These are phyloP conservation scores for Athalia cordata DNA, from an alignment of 2,888 invertebrate species.

Conservation along the genomic window DNA sequence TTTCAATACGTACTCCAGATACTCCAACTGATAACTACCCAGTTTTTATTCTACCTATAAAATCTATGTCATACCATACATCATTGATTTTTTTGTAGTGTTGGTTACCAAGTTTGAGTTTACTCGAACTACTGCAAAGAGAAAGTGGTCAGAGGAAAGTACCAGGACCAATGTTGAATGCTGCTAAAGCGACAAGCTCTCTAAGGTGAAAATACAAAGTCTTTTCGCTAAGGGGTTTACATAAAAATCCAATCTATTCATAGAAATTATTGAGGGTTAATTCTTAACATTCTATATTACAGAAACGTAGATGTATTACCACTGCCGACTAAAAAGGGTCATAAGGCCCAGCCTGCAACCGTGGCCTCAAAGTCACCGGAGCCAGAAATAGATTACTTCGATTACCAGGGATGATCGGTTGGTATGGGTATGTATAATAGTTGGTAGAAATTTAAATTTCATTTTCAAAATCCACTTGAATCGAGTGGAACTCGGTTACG, in stretches of 20 bases:
- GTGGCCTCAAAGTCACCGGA: constrained; percentile 61
- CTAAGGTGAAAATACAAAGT: constrained; percentile 58
- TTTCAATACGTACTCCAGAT: constrained; percentile 49
- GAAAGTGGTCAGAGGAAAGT: constrained; percentile 87
- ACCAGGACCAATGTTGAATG: constrained; percentile 81
- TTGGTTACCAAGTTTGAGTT: constrained; percentile 91
- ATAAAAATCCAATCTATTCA: constrained; percentile 11
- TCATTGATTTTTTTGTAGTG: constrained; percentile 76
- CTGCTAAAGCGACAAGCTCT: constrained; percentile 60
- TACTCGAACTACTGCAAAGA: constrained; percentile 87
- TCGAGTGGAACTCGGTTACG: constrained; percentile 8
- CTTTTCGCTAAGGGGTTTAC: not conserved
- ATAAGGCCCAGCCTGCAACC: constrained; percentile 57
- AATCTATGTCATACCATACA: constrained; percentile 7
- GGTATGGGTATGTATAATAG: constrained; percentile 37
- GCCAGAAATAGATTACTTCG: constrained; percentile 70
- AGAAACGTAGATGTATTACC: constrained; percentile 66
- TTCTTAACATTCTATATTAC: constrained; percentile 45
- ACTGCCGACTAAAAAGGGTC: constrained; percentile 62
- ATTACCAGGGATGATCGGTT: constrained; percentile 53
- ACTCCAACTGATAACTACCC: not conserved
- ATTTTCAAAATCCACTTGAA: constrained; percentile 9
- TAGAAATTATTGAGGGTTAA: constrained; percentile 26
- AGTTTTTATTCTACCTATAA: not conserved
- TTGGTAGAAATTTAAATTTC: constrained; percentile 16